Base-by-base conservation (phyloP, 1,140 invertebrate species). In the Hyposmocoma kahamanoa region DNA sequence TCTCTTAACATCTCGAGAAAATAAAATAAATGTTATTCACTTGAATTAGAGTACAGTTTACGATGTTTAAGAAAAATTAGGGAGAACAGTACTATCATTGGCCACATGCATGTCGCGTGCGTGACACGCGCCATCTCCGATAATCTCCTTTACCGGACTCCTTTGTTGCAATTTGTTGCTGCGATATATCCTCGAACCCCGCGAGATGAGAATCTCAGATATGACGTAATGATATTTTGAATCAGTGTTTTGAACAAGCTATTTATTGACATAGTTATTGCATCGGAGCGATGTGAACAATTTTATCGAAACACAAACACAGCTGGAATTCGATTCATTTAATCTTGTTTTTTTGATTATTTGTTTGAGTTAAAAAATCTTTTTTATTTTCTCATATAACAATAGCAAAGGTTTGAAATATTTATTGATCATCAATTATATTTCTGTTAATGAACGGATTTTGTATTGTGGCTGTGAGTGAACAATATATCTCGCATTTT, bases 171-270 rank as follows among this genome's bases (percentile, higher is more conserved):
- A 82, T 84, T 84, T 81, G 76, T 77, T 76, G 67, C 68, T 42
- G 49, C 47, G 56, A 63, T 69, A 75, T 75, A 69, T 63, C 47
- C 56, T 50, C 62, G 2, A 2, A 19, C 13, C 71, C 68, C 64
- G 65, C 64, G 73, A 77, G 80, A 84, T 84, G 70, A n/a, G n/a
- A n/a, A n/a, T n/a, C 43, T 49, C 66, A 71, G 81, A 82, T 84
- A 81, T 72, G 67, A 67, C 68, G 63, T 84, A 84, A 84, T 82
- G 81, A 84, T 82, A 81, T 82, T 84, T 84, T 84, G 79, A 84
- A 82, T 79, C 74, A 68, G 67, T 71, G 67, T 62, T 73, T 56
- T 59, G 63, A 58, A 72, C 59, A 48, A 52, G 43, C 46, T 61
- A 59, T 62, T 69, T 66, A 67, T 67, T 64, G 47, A n/a, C n/a